These are phyloP conservation scores for Carcharodon carcharias DNA, from an alignment of 2,797 vertebrate genomes.

Conservation along the genomic window DNA sequence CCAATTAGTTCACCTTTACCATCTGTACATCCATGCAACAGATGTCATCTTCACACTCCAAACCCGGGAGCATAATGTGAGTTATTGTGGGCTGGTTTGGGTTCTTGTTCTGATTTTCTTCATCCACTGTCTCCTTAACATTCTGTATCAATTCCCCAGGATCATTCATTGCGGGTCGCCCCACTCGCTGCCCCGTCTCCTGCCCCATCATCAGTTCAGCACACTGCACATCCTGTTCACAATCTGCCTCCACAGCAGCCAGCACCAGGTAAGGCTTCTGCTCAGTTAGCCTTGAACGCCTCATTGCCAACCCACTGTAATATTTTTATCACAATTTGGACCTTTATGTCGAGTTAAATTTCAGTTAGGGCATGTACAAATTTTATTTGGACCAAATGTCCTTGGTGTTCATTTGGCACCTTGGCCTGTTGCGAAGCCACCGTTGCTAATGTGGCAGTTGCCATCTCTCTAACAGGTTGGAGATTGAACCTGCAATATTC, in stretches of 20 bases:
- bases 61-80: background rate
- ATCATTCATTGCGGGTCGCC: background rate
- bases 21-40: background rate
- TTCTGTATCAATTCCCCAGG: background rate
- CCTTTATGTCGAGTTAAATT: background rate
- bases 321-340: background rate
- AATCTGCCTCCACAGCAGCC: constrained; percentile 26
- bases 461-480: background rate
- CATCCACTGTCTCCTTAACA: background rate
- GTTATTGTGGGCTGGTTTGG: background rate
- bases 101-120: background rate
- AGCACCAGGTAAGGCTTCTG: background rate
- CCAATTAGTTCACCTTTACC: background rate
- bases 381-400: background rate
- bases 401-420: background rate
- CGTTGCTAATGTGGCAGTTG: background rate
- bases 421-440: background rate
- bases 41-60: background rate
- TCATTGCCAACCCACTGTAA: background rate
- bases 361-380: background rate
- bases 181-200: background rate
- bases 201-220: constrained; percentile 1
- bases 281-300: background rate
- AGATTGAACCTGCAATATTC: background rate
- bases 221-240: constrained; percentile 2